These are phyloP conservation scores for Thera obeliscata DNA, from an alignment of 2,888 invertebrate species.

Conservation along the genomic window DNA sequence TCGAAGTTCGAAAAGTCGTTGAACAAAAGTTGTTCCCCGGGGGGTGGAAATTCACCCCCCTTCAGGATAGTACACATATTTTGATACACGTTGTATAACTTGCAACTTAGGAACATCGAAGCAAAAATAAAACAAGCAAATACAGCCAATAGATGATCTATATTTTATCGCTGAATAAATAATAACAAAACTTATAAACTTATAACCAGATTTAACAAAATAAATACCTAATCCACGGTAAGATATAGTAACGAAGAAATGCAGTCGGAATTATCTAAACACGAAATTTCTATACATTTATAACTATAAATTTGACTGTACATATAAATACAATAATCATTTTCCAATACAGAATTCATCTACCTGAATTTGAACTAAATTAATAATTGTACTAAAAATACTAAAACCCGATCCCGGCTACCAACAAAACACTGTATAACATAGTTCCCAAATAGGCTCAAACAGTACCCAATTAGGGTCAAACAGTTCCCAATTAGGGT, in stretches of 20 bases:
- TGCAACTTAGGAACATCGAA: constrained; percentile 1
- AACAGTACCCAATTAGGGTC: constrained; percentile 5
- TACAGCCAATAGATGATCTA: constrained; percentile 72
- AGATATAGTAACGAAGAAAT: constrained; percentile 61
- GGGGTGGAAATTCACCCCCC: no score
- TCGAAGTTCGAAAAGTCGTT: no score
- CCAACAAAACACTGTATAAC: constrained; percentile 57
- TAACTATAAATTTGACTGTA: constrained; percentile 61
- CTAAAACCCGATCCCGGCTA: constrained; percentile 53
- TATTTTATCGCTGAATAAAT: constrained; percentile 80
- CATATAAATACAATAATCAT: constrained; percentile 65
- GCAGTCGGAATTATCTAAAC: constrained; percentile 61
- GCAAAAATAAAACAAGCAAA: constrained; percentile 49
- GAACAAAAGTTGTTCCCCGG: no score
- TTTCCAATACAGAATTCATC: constrained; percentile 49
- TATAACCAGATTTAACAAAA: constrained; percentile 81
- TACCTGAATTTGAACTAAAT: constrained; percentile 72
- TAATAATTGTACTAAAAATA: constrained; percentile 75
- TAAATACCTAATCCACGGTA: constrained; percentile 81
- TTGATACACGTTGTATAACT: no score
- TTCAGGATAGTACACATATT: no score
- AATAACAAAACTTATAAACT: constrained; percentile 81
- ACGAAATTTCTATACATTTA: constrained; percentile 60
- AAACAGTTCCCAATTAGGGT: constrained; percentile 9
- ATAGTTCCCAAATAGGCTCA: constrained; percentile 7